Conservation (phyloP, 2,113 vertebrate genomes). For the Phalacrocorax aristotelis region DNA sequence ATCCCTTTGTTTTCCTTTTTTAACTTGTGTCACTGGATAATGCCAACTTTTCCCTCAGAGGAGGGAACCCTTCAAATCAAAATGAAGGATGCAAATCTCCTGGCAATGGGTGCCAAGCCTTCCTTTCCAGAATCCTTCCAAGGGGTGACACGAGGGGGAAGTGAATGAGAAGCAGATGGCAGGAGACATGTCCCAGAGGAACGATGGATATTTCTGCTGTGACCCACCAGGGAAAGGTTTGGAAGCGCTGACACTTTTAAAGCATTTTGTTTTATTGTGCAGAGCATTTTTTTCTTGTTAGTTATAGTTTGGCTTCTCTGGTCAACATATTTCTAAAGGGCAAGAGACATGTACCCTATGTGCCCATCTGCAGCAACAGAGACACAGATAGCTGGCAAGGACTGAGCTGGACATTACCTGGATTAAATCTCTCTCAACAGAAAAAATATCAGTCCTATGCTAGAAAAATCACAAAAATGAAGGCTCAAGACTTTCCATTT, state of each 20-base stretch:
- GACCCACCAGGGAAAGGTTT: conserved; percentile 59
- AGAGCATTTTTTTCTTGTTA: conserved; percentile 54
- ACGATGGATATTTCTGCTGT: conserved; percentile 46
- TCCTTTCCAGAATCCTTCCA: conserved; percentile 30
- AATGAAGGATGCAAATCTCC: conserved; percentile 36
- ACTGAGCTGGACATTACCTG: not conserved
- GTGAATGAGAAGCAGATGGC: conserved; percentile 58
- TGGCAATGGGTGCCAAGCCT: not conserved
- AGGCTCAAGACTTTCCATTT: not conserved
- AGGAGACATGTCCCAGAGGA: not conserved
- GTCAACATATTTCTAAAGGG: conserved; percentile 42
- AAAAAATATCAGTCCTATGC: not conserved
- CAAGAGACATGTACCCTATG: not conserved
- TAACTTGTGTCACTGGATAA: not conserved
- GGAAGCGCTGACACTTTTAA: conserved; percentile 58
- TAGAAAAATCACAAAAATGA: not conserved
- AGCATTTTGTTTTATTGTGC: conserved; percentile 40
- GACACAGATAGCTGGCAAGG: not conserved
- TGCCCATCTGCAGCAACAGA: conserved; percentile 4
- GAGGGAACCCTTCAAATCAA: conserved; percentile 15
- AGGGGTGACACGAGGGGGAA: not conserved
- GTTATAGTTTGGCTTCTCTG: conserved; percentile 38
- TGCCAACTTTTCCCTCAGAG: conserved; percentile 10
- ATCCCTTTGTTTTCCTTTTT: conserved; percentile 51
- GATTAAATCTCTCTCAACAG: not conserved